Evolutionary conservation across 2,113 vertebrate genomes (phyloP), one percentile per base, ranked within the genome.

Genomic region (Brienomyrus longianalis): DNA sequence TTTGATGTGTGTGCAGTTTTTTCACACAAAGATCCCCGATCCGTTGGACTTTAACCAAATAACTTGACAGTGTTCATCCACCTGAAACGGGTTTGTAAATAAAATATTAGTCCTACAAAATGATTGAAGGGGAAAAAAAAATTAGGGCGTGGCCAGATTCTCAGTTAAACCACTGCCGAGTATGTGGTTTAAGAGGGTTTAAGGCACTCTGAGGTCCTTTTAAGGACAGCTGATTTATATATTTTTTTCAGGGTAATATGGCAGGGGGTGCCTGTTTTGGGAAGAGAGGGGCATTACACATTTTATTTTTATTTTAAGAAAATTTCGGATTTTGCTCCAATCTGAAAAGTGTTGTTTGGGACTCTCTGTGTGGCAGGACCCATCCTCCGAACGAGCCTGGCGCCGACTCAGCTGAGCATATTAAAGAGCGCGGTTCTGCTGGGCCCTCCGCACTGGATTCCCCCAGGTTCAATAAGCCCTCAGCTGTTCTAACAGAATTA

Each of bases 401-500:
- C 23, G 3, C 15, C n/a, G 45, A 54, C 77, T 52, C 87, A 50
- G 87, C 48, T 27, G 23, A 89, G 90, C 84, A 88, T 88, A 50
- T 89, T 66, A 89, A 86, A 43, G 54, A 51, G 39, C 5, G 4
- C 2, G 31, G 62, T 66, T 77, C 21, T 48, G 43, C n/a, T 74
- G 21, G 21, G 19, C 9, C 56, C 52, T 15, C 19, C 15, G 39
- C 51, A 47, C 56, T 23, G 47, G 88, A 2, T 43, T 47, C 50
- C 88, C 66, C 70, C 27, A 54, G 88, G 50, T 21, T 80, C 43
- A 43, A 84, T 91, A 89, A 90, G 84, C 54, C 66, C 70, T 47
- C 23, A 50, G 87, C 89, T 86, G 54, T 54, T 89, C 83, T 90
- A 90, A 89, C 86, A 91, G 90, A 88, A 90, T 11, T 27, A 92